Evolutionary conservation across 2,888 invertebrate genomes (phyloP), one percentile per base, ranked within the genome.

Genomic region (Fissipunctia ypsillon): DNA sequence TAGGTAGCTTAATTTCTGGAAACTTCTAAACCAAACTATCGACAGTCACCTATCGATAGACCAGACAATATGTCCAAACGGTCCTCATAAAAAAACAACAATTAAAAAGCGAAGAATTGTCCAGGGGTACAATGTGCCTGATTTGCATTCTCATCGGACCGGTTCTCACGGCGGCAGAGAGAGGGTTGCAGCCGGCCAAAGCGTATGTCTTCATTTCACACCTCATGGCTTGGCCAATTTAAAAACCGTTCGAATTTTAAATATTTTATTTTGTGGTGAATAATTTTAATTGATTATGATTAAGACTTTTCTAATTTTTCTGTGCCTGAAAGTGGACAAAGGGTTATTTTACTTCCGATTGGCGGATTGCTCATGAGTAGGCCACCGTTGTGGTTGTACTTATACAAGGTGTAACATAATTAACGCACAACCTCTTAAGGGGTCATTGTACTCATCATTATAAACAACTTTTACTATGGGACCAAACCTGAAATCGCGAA

Each of bases 121-220:
- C 95, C 95, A 89, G 87, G 90, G 86, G 87, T 86, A 94, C 95
- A 95, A 95, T 91, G 90, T 89, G 85, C 83, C 85, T 88, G 86
- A 96, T 96, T 96, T 94, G 94, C 95, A 96, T 96, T 92, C 94
- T 87, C 88, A 89, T 87, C 86, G 86, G 91, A 93, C 94, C 93
- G 92, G 94, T 94, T 94, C 93, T 89, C 94, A 93, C 92, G 91
- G 25, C 84, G 25, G 85, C 78, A 80, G 82, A 73, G 86, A 86
- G 87, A 86, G 91, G 90, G 89, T 88, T 86, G 88, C 88, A 87
- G 87, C 86, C 81, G 83, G 85, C 83, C 83, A 69, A 12, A 65
- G 60, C 81, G 75, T 78, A 83, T 84, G 86, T 88, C 88, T 88
- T 88, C 85, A 87, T 88, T 87, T 82, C 78, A 78, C 86, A 87